phyloP scores from a whole-genome alignment of 1,140 invertebrate species.

The Ganaspis sp. region DNA sequence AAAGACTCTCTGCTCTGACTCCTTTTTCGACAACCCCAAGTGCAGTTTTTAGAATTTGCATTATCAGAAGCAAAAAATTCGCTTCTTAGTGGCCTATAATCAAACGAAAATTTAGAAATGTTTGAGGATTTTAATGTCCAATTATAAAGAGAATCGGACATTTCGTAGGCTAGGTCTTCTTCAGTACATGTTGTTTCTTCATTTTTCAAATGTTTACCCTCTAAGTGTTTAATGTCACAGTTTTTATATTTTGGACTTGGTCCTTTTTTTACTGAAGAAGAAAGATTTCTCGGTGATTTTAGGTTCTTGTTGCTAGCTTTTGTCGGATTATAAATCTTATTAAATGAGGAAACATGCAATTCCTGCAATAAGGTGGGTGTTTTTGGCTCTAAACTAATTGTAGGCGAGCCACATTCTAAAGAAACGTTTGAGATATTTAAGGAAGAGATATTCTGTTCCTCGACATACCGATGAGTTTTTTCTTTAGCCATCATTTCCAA shows the following conservation, averaged over 20 bases:
- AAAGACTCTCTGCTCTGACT: background rate
- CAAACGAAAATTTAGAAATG: background rate
- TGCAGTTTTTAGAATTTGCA: background rate
- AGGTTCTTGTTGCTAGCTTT: background rate
- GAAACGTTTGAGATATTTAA: background rate
- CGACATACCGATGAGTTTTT: slow-evolving; percentile 66
- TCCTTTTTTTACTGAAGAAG: background rate
- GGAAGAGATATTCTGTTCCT: background rate
- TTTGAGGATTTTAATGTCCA: background rate
- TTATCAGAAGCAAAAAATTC: background rate
- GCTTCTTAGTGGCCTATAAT: background rate
- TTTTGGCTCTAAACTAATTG: background rate
- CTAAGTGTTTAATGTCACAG: background rate
- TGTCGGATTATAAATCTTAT: background rate
- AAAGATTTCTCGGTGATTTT: background rate
- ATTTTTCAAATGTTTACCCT: background rate
- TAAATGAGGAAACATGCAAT: background rate
- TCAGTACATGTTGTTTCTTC: background rate
- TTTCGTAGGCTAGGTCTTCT: background rate
- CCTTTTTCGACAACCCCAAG: background rate
- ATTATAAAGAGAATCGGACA: background rate
- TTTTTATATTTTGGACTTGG: background rate
- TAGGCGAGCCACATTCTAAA: background rate
- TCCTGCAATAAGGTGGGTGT: background rate
- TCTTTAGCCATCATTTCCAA: slow-evolving; percentile 75